Base-by-base conservation (phyloP, 92 coral and sea anemone species). In the Actinernus sp. region DNA sequence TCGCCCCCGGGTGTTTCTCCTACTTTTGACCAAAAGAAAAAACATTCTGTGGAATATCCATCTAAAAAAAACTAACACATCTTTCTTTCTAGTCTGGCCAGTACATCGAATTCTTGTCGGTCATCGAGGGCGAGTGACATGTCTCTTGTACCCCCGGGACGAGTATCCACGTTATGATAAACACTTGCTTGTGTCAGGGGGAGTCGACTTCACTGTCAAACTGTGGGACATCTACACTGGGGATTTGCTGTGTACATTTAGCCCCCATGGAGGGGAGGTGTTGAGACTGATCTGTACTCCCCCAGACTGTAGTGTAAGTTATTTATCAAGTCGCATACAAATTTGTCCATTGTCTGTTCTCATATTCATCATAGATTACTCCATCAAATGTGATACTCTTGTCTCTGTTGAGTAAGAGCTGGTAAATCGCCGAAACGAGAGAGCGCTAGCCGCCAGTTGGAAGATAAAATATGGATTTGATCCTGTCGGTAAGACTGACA, bases 171-270 rank as follows among this genome's bases (percentile, higher is more conserved):
- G 97, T 26, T 95, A 91, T 59, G 88, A 84, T 46, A 72, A 65
- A 26, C 92, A 91, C 22, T 77, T 70, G 31, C 71, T 95, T 26
- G 99, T 95, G 16, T 95, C 99, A 12, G 99, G 99, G 26, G 93
- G 97, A 38, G 99, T 97, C 3, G 99, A 95, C 78, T 95, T 95
- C 80, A 70, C 99, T 0, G 99, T 95, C 57, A 91, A 91, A 81
- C 68, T 95, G 51, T 95, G 99, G 99, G 91, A 91, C 65, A 78
- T 91, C 27, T 82, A 64, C 61, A 62, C 96, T 6, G 99, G 99
- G n/a, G 97, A 85, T 24, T 43, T 95, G 25, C 81, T 95, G 48
- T 74, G 85, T 66, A 91, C 99, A 11, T 95, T 87, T 56, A 87
- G 90, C 20, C 88, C 85, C 9, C 97, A 95, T 58, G 97, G 88